Evolutionary conservation across 2,797 vertebrate genomes (phyloP).

Genomic region (Pseudochromis fuscus): DNA sequence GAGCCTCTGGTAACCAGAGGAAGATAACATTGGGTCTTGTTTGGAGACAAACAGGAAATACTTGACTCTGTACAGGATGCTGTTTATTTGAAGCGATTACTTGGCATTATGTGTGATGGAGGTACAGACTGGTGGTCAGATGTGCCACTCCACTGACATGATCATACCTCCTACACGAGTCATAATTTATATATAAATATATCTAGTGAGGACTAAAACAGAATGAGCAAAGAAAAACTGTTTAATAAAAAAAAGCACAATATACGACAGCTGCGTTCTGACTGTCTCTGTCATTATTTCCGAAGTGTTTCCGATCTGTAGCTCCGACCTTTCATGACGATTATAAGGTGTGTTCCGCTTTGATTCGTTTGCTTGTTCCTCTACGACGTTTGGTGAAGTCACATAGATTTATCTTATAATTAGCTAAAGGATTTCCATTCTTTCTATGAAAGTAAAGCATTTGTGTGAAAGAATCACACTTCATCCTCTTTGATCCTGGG

Average conservation of each 20-base stretch:
- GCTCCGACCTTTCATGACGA: conserved; percentile 47
- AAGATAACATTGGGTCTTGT: conserved; percentile 38
- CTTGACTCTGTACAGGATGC: conserved; percentile 66
- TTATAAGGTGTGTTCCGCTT: conserved; percentile 44
- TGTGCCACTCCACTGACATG: conserved; percentile 7
- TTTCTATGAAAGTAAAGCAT: conserved; percentile 97
- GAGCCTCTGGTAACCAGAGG: conserved; percentile 42
- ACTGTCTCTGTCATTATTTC: conserved; percentile 27
- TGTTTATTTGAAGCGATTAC: conserved; percentile 44
- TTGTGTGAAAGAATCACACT: conserved; percentile 86
- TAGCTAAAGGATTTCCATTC: conserved; percentile 88
- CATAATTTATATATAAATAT: background rate
- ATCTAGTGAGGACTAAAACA: conserved; percentile 17
- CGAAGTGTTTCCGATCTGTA: conserved; percentile 41
- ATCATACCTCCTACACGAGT: conserved; percentile 39
- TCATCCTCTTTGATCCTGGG: conserved; percentile 69
- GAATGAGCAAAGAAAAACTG: conserved; percentile 5
- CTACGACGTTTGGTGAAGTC: conserved; percentile 72
- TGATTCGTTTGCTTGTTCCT: conserved; percentile 65
- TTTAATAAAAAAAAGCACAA: conserved; percentile 74
- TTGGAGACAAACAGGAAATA: conserved; percentile 70
- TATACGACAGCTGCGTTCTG: conserved; percentile 31
- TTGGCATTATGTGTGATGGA: conserved; percentile 39
- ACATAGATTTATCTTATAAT: conserved; percentile 70
- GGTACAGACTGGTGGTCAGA: conserved; percentile 28